Evolutionary conservation across 2,888 invertebrate genomes (phyloP).

Genomic region (Dendrolimus houi): DNA sequence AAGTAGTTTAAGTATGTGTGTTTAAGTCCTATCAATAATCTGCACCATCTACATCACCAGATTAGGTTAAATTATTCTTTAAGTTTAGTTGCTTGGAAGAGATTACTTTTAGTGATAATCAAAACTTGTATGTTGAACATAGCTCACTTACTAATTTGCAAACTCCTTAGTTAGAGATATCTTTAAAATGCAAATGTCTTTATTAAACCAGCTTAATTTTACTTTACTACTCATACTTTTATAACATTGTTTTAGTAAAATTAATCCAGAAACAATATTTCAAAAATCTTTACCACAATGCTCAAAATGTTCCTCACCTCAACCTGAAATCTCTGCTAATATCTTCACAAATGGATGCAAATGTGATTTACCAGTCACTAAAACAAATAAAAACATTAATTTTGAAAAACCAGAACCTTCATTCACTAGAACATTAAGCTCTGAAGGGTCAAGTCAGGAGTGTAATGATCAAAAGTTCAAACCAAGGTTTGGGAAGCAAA

Average conservation of each 20-base stretch:
- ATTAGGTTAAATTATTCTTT: no score
- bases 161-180: no score
- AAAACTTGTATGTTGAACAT: no score
- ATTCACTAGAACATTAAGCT: constrained; percentile 23
- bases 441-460: constrained; percentile 32
- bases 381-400: constrained; percentile 10
- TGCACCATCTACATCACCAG: no score
- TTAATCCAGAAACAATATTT: constrained; percentile 37
- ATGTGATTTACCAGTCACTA: constrained; percentile 29
- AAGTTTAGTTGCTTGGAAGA: no score
- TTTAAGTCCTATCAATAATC: no score
- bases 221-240: not conserved
- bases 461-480: constrained; percentile 31
- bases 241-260: constrained; percentile 32
- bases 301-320: constrained; percentile 22
- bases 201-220: not conserved
- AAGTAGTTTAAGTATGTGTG: no score
- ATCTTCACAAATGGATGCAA: constrained; percentile 34
- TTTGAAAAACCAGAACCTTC: constrained; percentile 12
- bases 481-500: constrained; percentile 34
- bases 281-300: constrained; percentile 34
- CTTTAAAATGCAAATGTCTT: no score
- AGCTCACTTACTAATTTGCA: no score
- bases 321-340: constrained; percentile 17
- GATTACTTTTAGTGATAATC: no score